Evolutionary conservation across 2,113 vertebrate species (phyloP).

Genomic region (Epinephelus fuscoguttatus): DNA sequence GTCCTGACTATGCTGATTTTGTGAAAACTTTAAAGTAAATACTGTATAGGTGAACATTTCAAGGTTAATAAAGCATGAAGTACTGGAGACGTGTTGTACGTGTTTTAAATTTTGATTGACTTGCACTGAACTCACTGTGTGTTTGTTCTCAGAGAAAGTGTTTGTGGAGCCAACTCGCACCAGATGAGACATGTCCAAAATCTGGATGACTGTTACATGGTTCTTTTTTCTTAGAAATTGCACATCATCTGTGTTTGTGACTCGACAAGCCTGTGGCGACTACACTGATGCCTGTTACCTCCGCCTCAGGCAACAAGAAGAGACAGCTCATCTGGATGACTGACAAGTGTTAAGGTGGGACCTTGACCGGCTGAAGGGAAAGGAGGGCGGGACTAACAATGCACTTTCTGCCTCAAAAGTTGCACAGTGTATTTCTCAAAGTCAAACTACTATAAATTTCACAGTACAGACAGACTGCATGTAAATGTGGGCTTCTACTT

Average conservation of each 20-base stretch:
- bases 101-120: background rate
- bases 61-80: background rate
- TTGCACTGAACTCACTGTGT: background rate
- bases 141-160: background rate
- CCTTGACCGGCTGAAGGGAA: slow-evolving; percentile 10
- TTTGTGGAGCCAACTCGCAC: background rate
- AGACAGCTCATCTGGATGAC: slow-evolving; percentile 19
- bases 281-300: slow-evolving; percentile 18
- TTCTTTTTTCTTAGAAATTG: background rate
- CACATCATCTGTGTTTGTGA: background rate
- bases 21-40: background rate
- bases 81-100: background rate
- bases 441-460: slow-evolving; percentile 28
- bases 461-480: slow-evolving; percentile 33
- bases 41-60: background rate
- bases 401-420: slow-evolving; percentile 3
- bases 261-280: slow-evolving; percentile 5
- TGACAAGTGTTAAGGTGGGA: slow-evolving; percentile 10
- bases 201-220: background rate
- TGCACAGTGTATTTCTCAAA: slow-evolving; percentile 9
- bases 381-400: background rate
- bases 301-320: slow-evolving; percentile 18
- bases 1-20: background rate
- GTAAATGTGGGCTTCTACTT: slow-evolving; percentile 33
- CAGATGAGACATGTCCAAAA: slow-evolving; percentile 3